Evolutionary conservation across 2,113 vertebrate species (phyloP), one percentile per base, ranked within the genome.

Genomic region (Hypomesus transpacificus): DNA sequence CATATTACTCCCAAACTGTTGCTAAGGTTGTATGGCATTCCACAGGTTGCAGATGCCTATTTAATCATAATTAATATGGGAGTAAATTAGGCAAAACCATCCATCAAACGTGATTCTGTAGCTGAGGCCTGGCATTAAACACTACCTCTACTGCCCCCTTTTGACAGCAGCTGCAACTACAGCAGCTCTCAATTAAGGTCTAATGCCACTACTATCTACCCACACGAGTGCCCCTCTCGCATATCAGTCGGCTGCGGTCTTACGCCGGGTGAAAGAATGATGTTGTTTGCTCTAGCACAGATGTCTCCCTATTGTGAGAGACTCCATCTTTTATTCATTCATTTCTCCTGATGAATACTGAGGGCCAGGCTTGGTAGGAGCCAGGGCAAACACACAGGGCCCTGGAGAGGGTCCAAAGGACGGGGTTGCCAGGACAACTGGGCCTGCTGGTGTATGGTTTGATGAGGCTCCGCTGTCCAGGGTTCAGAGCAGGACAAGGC

Each of bases 281-380:
- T 79, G 78, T 52, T 78, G 71, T 87, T 82, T 86, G 86, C 85
- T 80, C 78, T 82, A 70, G 50, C 78, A 75, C 83, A 83, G 74
- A 85, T 73, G 79, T 80, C 72, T 77, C 76, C 71, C 72, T 61
- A 61, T 77, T 75, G 61, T 57, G 22, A 50, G 28, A 28, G 18
- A 74, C 62, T 75, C 34, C 74, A 83, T 87, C 79, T 88, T 83
- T 87, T 57, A 70, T 73, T 76, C 85, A 88, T 88, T 85, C 64
- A 80, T 84, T 67, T 51, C 46, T 78, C 62, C 62, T 2, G 46
- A 24, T 70, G 71, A 78, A 73, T 14, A 63, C 58, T 4, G 22
- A 14, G 17, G 46, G 14, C n/a, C 52, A n/a, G 22, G 69, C 7
- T 31, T 26, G n/a, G 22, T 9, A 16, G 70, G 51, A 34, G 24